Evolutionary conservation across 2,888 invertebrate genomes (phyloP).

Genomic region (Fissipunctia ypsillon): DNA sequence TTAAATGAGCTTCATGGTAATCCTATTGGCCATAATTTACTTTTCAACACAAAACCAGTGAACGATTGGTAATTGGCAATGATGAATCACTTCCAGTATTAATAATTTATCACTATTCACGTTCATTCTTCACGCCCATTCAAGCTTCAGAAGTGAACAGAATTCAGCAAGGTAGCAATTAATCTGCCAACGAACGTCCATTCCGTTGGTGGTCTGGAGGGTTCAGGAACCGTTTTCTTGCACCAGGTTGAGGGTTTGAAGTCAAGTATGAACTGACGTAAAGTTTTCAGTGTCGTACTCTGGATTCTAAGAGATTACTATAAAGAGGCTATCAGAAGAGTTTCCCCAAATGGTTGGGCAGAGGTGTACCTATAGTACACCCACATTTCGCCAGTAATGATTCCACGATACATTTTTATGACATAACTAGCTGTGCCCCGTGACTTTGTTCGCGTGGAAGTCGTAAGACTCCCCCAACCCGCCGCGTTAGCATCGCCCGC

Average conservation of each 20-base stretch:
- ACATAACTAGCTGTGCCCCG: too few species aligned
- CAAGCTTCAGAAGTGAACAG: conserved; percentile 4
- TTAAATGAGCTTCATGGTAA: not conserved
- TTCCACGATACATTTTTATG: too few species aligned
- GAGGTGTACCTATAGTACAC: too few species aligned
- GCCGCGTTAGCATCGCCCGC: too few species aligned
- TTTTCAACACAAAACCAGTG: conserved; percentile 17
- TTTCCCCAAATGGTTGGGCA: too few species aligned
- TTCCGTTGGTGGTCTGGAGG: not conserved
- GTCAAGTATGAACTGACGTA: too few species aligned
- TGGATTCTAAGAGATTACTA: not conserved
- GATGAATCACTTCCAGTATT: conserved; percentile 18
- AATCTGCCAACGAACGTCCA: not conserved
- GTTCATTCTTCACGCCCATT: conserved; percentile 26
- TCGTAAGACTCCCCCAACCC: too few species aligned
- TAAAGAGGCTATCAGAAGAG: too few species aligned
- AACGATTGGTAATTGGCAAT: conserved; percentile 17
- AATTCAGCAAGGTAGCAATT: conserved; percentile 21
- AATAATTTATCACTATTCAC: conserved; percentile 7
- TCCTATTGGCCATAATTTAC: conserved; percentile 4
- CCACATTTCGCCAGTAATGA: too few species aligned
- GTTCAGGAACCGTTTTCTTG: not conserved
- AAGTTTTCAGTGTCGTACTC: not conserved
- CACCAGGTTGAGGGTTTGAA: too few species aligned
- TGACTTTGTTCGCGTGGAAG: too few species aligned